Percentiles rank a stretch among this genome's conserved stretches.
Evolutionary conservation across 2,888 invertebrate genomes (phyloP).

Genomic region (Drosophila mettleri): DNA sequence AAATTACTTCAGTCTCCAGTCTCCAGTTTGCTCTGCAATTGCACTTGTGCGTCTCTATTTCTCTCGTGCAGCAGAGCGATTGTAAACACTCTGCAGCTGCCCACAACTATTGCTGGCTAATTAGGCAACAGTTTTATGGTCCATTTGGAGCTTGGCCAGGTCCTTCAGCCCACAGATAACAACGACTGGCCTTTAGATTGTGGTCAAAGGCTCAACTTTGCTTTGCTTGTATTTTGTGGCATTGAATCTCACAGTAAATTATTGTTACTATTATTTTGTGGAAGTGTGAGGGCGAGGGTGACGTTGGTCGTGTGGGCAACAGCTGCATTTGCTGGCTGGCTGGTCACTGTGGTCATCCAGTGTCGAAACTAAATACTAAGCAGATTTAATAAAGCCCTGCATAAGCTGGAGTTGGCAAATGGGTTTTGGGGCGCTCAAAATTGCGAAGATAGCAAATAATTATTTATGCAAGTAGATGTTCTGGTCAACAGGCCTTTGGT

Average conservation of each 20-base stretch:
- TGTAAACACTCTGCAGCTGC: slow-evolving; percentile 3
- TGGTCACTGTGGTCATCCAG: slow-evolving; percentile 62
- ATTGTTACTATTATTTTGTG: slow-evolving; percentile 62
- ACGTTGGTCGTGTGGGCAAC: slow-evolving; percentile 17
- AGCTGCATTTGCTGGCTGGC: slow-evolving; percentile 55
- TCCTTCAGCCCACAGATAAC: slow-evolving; percentile 6
- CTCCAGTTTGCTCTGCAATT: neutral
- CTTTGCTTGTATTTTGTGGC: slow-evolving; percentile 47
- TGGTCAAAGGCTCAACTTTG: slow-evolving; percentile 25
- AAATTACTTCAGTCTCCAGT: too few species aligned
- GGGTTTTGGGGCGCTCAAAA: slow-evolving; percentile 47
- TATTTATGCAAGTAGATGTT: slow-evolving; percentile 51
- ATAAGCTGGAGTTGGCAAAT: slow-evolving; percentile 29
- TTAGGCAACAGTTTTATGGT: slow-evolving; percentile 42
- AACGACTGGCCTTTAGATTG: slow-evolving; percentile 17
- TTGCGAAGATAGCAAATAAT: slow-evolving; percentile 65
- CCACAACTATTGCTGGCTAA: slow-evolving; percentile 41
- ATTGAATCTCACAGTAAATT: slow-evolving; percentile 63
- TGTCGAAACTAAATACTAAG: slow-evolving; percentile 66
- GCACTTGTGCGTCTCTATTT: neutral
- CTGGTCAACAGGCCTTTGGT: slow-evolving; percentile 12
- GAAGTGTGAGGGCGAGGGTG: neutral
- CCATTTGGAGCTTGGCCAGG: slow-evolving; percentile 10
- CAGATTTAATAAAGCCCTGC: slow-evolving; percentile 55
- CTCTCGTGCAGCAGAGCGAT: slow-evolving; percentile 2